These are phyloP conservation scores for Nezara viridula DNA, from an alignment of 2,888 invertebrate species.

Conservation along the genomic window DNA sequence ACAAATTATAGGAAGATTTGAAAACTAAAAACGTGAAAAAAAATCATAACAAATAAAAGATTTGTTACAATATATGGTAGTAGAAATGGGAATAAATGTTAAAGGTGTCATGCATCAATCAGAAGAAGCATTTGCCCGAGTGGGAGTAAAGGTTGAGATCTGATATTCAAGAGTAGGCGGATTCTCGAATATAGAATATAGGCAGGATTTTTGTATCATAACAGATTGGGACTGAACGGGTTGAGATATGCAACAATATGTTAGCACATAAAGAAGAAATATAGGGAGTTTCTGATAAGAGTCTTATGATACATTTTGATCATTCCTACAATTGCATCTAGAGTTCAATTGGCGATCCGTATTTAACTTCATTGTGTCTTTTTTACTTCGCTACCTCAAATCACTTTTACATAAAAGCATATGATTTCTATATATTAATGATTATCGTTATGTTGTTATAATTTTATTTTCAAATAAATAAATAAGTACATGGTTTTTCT, in stretches of 20 bases:
- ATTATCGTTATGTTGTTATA: no score
- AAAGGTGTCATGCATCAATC: neutral
- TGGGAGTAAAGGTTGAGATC: neutral
- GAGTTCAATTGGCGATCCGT: neutral
- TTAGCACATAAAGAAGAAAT: neutral
- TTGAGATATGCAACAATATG: neutral
- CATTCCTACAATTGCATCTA: neutral
- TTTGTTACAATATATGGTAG: no score
- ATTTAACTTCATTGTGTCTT: neutral
- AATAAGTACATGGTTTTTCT: no score
- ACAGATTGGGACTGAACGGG: neutral
- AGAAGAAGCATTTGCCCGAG: neutral
- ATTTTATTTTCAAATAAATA: no score
- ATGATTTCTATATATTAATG: no score
- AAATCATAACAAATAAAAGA: no score
- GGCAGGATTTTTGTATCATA: neutral
- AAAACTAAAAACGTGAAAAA: no score
- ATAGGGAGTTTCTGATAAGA: neutral
- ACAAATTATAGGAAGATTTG: no score
- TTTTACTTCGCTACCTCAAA: no score
- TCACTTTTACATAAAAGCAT: no score
- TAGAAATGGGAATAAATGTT: neutral
- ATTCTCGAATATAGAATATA: neutral
- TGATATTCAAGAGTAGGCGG: neutral
- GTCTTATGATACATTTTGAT: neutral